A percentile compares a stretch with the other conserved stretches of the same genome.
Conservation (phyloP, 92 coral and sea anemone genomes). For the Heliopora coerulea region DNA sequence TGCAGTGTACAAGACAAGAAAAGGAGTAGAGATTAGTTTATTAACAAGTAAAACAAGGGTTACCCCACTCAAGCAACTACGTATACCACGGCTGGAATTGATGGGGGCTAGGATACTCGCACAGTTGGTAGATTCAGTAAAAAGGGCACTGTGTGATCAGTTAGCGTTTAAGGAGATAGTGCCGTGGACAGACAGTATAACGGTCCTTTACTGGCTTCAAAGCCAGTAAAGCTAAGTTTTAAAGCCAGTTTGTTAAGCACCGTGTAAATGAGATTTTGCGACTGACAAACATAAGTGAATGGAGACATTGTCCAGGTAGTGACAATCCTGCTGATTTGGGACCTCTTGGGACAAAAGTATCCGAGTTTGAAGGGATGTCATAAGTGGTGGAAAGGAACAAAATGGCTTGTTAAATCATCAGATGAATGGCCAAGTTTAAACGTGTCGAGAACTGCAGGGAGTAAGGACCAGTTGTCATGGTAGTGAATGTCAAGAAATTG, state of each 20-base stretch:
- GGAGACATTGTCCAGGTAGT: slow-evolving; percentile 41
- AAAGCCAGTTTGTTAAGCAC: slow-evolving; percentile 44
- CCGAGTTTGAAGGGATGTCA: slow-evolving; percentile 31
- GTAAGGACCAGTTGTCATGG: slow-evolving; percentile 5
- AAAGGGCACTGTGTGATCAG: slow-evolving; percentile 20
- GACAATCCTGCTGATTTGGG: slow-evolving; percentile 56
- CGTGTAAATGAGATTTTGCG: slow-evolving; percentile 41
- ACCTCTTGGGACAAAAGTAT: slow-evolving; percentile 42
- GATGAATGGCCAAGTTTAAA: slow-evolving; percentile 34
- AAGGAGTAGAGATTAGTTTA: not conserved
- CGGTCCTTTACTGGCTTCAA: slow-evolving; percentile 46
- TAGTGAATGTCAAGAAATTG: not conserved
- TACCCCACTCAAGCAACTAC: slow-evolving; percentile 32
- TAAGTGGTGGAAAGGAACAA: slow-evolving; percentile 52
- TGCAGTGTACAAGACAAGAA: too few species aligned
- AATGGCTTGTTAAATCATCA: slow-evolving; percentile 24
- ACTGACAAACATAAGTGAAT: slow-evolving; percentile 35
- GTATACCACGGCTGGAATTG: slow-evolving; percentile 46
- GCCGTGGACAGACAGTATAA: slow-evolving; percentile 47
- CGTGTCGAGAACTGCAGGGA: slow-evolving; percentile 3
- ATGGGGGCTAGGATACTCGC: slow-evolving; percentile 50
- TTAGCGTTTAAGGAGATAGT: not conserved
- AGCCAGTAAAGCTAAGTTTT: slow-evolving; percentile 23
- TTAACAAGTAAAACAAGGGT: slow-evolving; percentile 45
- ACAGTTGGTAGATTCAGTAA: slow-evolving; percentile 30